These are phyloP conservation scores for Sesamia nonagrioides DNA, from an alignment of 1,140 invertebrate genomes.

Conservation along the genomic window DNA sequence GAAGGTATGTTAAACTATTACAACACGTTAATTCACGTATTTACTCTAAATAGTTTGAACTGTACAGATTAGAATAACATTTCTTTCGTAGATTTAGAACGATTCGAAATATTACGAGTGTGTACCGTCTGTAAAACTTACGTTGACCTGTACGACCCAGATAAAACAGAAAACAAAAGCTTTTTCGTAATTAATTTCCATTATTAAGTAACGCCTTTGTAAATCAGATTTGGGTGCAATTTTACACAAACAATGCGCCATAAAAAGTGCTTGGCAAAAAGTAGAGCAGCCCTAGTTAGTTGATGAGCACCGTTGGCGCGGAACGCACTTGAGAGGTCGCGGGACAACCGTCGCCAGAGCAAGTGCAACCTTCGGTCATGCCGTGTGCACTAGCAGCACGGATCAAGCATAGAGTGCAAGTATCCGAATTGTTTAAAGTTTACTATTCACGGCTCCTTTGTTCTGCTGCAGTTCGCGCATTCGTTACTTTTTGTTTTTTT, in stretches of 20 bases:
- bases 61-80: not conserved
- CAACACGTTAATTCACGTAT: not conserved
- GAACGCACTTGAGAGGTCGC: constrained; percentile 66
- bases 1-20: constrained; percentile 25
- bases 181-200: constrained; percentile 68
- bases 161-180: constrained; percentile 49
- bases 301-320: constrained; percentile 69
- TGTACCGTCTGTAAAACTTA: not conserved
- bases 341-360: constrained; percentile 56
- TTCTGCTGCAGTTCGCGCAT: not conserved
- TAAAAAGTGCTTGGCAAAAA: constrained; percentile 72
- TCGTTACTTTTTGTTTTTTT: not conserved
- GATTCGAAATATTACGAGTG: not conserved
- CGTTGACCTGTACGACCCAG: not conserved
- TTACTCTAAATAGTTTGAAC: not conserved
- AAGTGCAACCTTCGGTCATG: constrained; percentile 67
- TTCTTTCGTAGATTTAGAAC: not conserved
- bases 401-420: constrained; percentile 79
- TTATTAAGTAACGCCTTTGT: constrained; percentile 53
- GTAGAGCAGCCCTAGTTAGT: constrained; percentile 78
- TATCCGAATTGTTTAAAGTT: constrained; percentile 57
- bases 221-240: constrained; percentile 39
- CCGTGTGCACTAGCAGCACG: constrained; percentile 73
- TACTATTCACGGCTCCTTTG: not conserved
- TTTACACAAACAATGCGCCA: constrained; percentile 71